phyloP scores from a whole-genome alignment of 2,113 vertebrate species.

The Entomyzon cyanotis region DNA sequence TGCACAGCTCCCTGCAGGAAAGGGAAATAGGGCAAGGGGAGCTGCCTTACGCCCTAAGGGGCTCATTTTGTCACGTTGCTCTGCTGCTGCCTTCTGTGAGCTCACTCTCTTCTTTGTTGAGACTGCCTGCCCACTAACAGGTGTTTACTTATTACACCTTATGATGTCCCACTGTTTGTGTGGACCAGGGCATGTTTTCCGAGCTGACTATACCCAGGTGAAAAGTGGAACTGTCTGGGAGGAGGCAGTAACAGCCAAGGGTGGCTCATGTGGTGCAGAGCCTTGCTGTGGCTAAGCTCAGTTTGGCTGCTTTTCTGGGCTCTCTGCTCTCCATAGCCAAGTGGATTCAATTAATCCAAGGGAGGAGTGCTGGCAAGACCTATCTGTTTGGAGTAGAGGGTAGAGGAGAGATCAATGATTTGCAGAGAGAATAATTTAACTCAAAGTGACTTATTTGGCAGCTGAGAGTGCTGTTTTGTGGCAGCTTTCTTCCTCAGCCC shows the following conservation, averaged over 20 bases:
- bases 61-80: background rate
- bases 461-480: background rate
- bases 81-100: background rate
- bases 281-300: background rate
- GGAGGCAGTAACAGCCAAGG: background rate
- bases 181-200: background rate
- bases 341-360: constrained; percentile 21
- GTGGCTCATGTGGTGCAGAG: background rate
- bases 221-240: background rate
- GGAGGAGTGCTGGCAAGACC: constrained; percentile 11
- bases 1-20: background rate
- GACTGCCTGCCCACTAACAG: background rate
- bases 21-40: background rate
- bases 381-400: background rate
- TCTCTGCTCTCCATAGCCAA: background rate
- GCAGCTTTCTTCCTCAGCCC: background rate
- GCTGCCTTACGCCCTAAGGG: background rate
- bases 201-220: background rate
- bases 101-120: background rate
- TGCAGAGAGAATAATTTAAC: background rate
- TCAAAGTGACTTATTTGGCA: background rate
- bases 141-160: background rate
- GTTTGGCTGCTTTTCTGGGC: background rate
- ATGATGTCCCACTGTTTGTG: background rate
- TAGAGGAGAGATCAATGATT: background rate